Evolutionary conservation across 1,140 invertebrate species (phyloP).

Genomic region (Rhyzopertha dominica): DNA sequence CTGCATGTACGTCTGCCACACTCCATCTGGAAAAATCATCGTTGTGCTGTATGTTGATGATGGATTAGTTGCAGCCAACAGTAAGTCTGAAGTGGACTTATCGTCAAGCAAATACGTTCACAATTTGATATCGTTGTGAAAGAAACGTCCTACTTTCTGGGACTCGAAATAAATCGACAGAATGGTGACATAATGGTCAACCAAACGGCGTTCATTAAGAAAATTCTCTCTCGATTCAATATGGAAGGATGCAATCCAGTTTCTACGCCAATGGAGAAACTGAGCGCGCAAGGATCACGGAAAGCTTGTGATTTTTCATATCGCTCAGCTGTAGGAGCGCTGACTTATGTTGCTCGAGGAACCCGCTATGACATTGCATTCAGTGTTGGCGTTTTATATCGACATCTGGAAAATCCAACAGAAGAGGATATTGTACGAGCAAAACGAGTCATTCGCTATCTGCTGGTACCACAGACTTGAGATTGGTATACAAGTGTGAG

Average conservation of each 20-base stretch:
- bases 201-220: too few species aligned
- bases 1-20: constrained; percentile 38
- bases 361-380: constrained; percentile 43
- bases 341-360: constrained; percentile 42
- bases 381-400: constrained; percentile 35
- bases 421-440: constrained; percentile 35
- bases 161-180: too few species aligned
- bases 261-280: too few species aligned
- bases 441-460: constrained; percentile 30
- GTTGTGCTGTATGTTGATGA: constrained; percentile 50
- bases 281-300: too few species aligned
- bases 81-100: too few species aligned
- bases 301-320: too few species aligned
- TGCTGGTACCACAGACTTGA: constrained; percentile 29
- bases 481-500: constrained; percentile 31
- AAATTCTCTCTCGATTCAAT: too few species aligned
- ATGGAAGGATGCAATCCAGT: too few species aligned
- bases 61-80: constrained; percentile 37
- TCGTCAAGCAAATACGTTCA: too few species aligned
- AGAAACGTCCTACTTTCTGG: too few species aligned
- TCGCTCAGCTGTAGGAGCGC: constrained; percentile 41
- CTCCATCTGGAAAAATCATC: constrained; percentile 30
- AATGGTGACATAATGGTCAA: too few species aligned
- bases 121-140: too few species aligned
- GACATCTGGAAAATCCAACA: constrained; percentile 41